Conservation (phyloP, 2,113 vertebrate genomes). For the Spea bombifrons region DNA sequence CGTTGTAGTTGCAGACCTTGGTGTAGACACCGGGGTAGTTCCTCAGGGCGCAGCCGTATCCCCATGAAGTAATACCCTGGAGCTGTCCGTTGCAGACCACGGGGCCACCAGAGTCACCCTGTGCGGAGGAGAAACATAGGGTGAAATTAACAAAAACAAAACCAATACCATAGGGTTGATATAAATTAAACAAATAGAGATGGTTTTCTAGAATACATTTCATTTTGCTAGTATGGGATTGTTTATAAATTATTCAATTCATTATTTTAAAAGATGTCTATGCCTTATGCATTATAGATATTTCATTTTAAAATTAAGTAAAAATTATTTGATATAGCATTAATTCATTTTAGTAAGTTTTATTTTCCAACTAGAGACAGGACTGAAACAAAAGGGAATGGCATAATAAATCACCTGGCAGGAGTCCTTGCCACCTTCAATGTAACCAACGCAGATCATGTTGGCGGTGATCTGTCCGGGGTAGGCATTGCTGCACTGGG, state of each 20-base stretch:
- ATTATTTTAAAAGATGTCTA: too few relatives aligned
- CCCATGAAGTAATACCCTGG: constrained; percentile 85
- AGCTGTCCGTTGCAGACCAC: constrained; percentile 70
- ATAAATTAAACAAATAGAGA: not conserved
- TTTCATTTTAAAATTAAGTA: too few relatives aligned
- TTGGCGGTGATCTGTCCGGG: constrained; percentile 73
- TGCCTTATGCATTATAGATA: too few relatives aligned
- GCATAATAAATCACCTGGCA: constrained; percentile 67
- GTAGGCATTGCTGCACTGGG: constrained; percentile 64
- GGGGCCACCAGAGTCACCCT: constrained; percentile 81
- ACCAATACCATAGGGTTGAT: not conserved
- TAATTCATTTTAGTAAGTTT: too few relatives aligned
- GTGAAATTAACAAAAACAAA: not conserved
- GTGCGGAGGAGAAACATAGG: constrained; percentile 1
- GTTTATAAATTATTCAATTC: too few relatives aligned
- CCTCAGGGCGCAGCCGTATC: constrained; percentile 70
- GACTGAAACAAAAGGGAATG: not conserved
- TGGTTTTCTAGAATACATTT: too few relatives aligned
- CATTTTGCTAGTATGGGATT: too few relatives aligned
- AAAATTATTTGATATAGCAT: too few relatives aligned
- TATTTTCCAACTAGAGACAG: too few relatives aligned
- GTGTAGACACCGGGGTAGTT: constrained; percentile 76
- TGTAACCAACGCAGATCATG: constrained; percentile 77
- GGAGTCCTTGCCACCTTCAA: constrained; percentile 77
- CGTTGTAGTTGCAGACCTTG: constrained; percentile 74